These are phyloP conservation scores for Labroides dimidiatus DNA, from an alignment of 2,797 vertebrate species.

Conservation along the genomic window DNA sequence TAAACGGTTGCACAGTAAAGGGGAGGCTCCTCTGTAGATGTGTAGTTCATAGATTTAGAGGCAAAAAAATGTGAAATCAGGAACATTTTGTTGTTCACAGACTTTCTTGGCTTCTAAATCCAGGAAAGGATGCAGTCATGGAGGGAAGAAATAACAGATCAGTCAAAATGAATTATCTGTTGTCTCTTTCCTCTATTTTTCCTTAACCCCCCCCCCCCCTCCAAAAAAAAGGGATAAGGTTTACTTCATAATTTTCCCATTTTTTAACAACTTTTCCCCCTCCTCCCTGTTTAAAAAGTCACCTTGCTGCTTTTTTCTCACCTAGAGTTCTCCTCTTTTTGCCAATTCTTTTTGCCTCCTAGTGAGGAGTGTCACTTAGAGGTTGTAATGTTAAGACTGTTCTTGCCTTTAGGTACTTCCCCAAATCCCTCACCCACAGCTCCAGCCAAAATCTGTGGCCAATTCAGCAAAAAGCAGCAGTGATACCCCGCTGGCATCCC, in stretches of 20 bases:
- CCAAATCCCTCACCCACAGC: background rate
- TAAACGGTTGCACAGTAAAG: conserved; percentile 18
- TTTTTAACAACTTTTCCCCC: too few relatives aligned
- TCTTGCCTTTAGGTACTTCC: background rate
- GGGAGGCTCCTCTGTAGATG: conserved; percentile 6
- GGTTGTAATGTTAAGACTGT: background rate
- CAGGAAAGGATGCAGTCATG: conserved; percentile 4
- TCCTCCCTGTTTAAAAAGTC: background rate
- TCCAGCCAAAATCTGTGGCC: background rate
- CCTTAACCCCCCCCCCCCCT: too few relatives aligned
- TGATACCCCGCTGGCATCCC: background rate
- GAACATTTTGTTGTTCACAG: conserved; percentile 9
- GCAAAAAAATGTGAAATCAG: conserved; percentile 18
- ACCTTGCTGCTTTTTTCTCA: background rate
- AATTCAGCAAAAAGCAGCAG: background rate
- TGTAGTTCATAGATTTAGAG: too few relatives aligned
- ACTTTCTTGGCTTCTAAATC: conserved; percentile 13
- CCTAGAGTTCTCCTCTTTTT: background rate
- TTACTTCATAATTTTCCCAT: too few relatives aligned
- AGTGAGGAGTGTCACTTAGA: background rate
- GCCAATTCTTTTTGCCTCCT: background rate
- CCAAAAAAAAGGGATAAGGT: too few relatives aligned
- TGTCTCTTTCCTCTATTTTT: too few relatives aligned
- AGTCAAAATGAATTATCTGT: too few relatives aligned
- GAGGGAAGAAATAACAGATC: too few relatives aligned